Percentiles rank a stretch among this genome's conserved stretches.
These are phyloP conservation scores for Trematomus loennbergii DNA, from an alignment of 2,113 vertebrate genomes.

Conservation along the genomic window DNA sequence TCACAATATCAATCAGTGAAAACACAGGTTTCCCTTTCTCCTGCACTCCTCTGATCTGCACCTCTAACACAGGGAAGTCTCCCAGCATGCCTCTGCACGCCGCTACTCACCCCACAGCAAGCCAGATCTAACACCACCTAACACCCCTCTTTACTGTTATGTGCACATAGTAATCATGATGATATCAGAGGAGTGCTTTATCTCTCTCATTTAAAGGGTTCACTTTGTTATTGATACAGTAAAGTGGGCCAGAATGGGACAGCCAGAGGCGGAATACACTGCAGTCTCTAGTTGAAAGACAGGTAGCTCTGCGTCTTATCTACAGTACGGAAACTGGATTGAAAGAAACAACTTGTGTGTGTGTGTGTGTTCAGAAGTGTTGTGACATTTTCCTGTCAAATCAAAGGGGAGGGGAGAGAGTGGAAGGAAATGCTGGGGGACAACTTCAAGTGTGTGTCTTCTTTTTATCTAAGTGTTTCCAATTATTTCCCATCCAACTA, in stretches of 20 bases:
- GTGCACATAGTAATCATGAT: conserved; percentile 67
- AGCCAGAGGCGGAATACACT: conserved; percentile 50
- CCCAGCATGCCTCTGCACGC: conserved; percentile 69
- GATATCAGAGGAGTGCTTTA: conserved; percentile 72
- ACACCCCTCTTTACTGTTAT: conserved; percentile 54
- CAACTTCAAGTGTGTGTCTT: conserved; percentile 30
- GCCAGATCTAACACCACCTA: conserved; percentile 61
- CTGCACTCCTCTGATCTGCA: conserved; percentile 61
- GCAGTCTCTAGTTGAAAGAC: conserved; percentile 54
- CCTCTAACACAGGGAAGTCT: conserved; percentile 37
- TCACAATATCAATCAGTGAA: conserved; percentile 72
- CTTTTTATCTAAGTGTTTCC: background rate
- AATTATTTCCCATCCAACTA: background rate
- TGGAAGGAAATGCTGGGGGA: conserved; percentile 32
- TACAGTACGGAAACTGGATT: conserved; percentile 25
- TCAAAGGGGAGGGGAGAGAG: conserved; percentile 32
- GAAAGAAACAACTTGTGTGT: conserved; percentile 14
- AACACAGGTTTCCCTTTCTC: conserved; percentile 72
- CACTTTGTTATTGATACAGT: conserved; percentile 75
- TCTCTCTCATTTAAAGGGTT: conserved; percentile 70
- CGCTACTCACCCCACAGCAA: conserved; percentile 56
- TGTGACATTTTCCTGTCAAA: conserved; percentile 58
- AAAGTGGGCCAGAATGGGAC: conserved; percentile 58
- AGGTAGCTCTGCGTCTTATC: conserved; percentile 49
- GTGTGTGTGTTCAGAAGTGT: conserved; percentile 36